A percentile compares a stretch with the other conserved stretches of the same genome.
Conservation (phyloP, 2,888 invertebrate species). For the Galerucella calmariensis region DNA sequence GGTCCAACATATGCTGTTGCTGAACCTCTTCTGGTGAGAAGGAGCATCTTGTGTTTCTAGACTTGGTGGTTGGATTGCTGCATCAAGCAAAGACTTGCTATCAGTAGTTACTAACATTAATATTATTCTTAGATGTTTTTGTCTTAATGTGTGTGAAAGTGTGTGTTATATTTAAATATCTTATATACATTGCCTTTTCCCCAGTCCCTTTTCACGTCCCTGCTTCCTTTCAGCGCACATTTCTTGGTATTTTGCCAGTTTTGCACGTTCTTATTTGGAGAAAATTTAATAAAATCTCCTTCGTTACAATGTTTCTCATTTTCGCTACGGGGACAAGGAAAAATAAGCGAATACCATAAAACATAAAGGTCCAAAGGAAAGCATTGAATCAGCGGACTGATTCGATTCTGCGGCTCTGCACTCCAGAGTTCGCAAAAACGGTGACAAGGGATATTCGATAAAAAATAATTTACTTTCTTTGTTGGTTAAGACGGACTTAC, state of each 20-base stretch:
- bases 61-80: too few relatives aligned
- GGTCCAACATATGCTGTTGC: too few relatives aligned
- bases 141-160: too few relatives aligned
- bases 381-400: slow-evolving; percentile 22
- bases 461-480: slow-evolving; percentile 21
- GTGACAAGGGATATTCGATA: slow-evolving; percentile 3
- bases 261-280: background rate
- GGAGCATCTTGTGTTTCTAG: too few relatives aligned
- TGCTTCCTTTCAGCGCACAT: background rate
- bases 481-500: background rate
- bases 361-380: slow-evolving; percentile 23
- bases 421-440: slow-evolving; percentile 1
- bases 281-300: slow-evolving; percentile 18
- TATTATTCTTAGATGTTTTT: too few relatives aligned
- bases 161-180: too few relatives aligned
- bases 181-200: too few relatives aligned
- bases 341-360: slow-evolving; percentile 10
- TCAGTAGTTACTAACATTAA: too few relatives aligned
- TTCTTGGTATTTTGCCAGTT: background rate
- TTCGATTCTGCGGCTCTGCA: slow-evolving; percentile 7
- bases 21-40: too few relatives aligned
- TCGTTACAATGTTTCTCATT: slow-evolving; percentile 12
- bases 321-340: slow-evolving; percentile 5
- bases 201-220: background rate
- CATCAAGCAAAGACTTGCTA: too few relatives aligned